Conservation (phyloP, 1,140 invertebrate species). For the Nasonia vitripennis region DNA sequence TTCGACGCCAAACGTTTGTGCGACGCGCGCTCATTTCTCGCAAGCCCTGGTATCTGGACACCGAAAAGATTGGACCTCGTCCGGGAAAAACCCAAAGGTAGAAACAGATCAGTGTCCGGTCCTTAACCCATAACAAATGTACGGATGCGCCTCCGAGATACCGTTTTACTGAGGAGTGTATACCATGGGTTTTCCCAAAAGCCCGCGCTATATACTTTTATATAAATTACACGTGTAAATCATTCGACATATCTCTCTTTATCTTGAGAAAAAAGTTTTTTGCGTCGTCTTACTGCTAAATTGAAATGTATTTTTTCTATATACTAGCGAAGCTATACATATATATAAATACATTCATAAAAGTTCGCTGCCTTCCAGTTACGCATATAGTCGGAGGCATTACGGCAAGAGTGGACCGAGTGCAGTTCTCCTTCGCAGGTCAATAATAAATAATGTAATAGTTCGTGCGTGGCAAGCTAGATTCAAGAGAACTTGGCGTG, state of each 20-base stretch:
- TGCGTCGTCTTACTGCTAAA: neutral
- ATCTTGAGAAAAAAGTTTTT: neutral
- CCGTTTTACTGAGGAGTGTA: neutral
- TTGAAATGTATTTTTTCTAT: neutral
- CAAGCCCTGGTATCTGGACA: no score
- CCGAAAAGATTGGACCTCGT: neutral
- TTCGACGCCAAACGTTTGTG: no score
- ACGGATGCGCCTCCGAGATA: neutral
- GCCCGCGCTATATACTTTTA: no score
- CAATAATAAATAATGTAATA: constrained; percentile 15
- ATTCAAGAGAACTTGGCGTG: neutral
- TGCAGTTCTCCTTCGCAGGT: neutral
- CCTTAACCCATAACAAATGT: neutral
- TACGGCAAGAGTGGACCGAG: no score
- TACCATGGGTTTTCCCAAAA: neutral
- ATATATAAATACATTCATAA: no score
- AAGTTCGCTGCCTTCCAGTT: no score
- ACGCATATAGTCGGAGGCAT: no score
- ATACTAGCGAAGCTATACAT: neutral
- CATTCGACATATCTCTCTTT: no score
- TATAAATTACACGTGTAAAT: no score
- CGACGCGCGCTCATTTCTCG: no score
- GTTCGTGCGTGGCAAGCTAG: neutral
- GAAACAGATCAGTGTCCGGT: neutral
- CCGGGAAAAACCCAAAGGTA: neutral